Conservation (phyloP, 2,888 invertebrate genomes). For the Chloroclysta siterata region DNA sequence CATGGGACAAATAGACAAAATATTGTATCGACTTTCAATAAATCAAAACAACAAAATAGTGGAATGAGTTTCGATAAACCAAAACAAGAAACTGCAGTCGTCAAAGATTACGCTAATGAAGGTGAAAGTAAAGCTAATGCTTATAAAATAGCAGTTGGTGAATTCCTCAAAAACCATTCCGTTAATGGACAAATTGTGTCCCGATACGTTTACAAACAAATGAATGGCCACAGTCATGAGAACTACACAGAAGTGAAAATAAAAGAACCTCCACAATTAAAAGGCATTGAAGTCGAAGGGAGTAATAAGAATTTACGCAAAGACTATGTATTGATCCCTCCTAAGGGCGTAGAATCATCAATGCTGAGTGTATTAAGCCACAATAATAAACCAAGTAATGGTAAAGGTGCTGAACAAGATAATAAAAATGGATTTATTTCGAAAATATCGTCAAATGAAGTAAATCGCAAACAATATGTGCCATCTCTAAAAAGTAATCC, state of each 20-base stretch:
- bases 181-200: conserved; percentile 32
- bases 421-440: conserved; percentile 18
- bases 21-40: neutral
- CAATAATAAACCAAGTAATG: neutral
- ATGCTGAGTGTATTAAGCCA: conserved; percentile 28
- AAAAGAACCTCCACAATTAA: conserved; percentile 26
- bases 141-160: conserved; percentile 13
- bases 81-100: neutral
- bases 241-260: conserved; percentile 41
- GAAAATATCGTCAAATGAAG: conserved; percentile 5
- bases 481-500: conserved; percentile 17
- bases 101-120: neutral
- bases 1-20: neutral
- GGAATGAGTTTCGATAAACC: too few relatives aligned
- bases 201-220: conserved; percentile 42
- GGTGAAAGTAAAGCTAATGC: conserved; percentile 8
- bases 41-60: conserved; percentile 1
- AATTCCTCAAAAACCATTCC: conserved; percentile 22
- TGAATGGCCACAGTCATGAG: conserved; percentile 39
- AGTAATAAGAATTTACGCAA: conserved; percentile 23
- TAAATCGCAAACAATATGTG: neutral
- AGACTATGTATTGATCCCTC: conserved; percentile 45
- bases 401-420: conserved; percentile 1
- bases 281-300: neutral
- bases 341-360: conserved; percentile 21